phyloP scores from a whole-genome alignment of 1,140 invertebrate genomes.

The Pantala flavescens region DNA sequence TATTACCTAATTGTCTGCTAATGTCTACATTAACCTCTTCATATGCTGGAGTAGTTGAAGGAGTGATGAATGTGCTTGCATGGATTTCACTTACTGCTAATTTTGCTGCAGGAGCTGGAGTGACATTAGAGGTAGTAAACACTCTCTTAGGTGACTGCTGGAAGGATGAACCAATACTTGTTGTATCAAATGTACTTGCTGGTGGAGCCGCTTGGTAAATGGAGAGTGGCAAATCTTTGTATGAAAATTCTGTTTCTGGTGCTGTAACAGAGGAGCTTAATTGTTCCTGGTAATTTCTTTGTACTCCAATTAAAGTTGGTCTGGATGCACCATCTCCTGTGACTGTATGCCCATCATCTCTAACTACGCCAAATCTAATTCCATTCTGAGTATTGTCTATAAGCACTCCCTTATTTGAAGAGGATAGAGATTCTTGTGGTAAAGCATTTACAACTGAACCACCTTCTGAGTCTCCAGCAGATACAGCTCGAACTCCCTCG shows the following conservation, averaged over 20 bases:
- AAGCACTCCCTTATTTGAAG: not conserved
- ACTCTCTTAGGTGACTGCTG: not conserved
- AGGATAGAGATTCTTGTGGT: not conserved
- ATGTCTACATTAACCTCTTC: not conserved
- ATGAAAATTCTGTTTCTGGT: not conserved
- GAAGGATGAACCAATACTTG: not conserved
- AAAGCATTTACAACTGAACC: not conserved
- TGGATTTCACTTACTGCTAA: not conserved
- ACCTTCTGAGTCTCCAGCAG: not conserved
- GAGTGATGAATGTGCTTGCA: not conserved
- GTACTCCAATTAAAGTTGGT: not conserved
- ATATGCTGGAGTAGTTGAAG: not conserved
- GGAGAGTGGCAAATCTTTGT: not conserved
- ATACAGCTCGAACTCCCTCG: not conserved
- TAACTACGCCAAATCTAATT: not conserved
- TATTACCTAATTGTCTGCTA: not conserved
- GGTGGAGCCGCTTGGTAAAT: not conserved
- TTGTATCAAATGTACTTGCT: not conserved
- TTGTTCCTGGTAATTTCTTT: not conserved
- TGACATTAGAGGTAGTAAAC: not conserved
- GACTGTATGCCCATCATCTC: not conserved
- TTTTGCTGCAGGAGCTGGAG: not conserved
- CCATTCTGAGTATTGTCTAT: not conserved
- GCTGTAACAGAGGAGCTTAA: not conserved
- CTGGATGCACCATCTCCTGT: not conserved